These are phyloP conservation scores for Natator depressus DNA, from an alignment of 2,113 vertebrate species.

Conservation along the genomic window DNA sequence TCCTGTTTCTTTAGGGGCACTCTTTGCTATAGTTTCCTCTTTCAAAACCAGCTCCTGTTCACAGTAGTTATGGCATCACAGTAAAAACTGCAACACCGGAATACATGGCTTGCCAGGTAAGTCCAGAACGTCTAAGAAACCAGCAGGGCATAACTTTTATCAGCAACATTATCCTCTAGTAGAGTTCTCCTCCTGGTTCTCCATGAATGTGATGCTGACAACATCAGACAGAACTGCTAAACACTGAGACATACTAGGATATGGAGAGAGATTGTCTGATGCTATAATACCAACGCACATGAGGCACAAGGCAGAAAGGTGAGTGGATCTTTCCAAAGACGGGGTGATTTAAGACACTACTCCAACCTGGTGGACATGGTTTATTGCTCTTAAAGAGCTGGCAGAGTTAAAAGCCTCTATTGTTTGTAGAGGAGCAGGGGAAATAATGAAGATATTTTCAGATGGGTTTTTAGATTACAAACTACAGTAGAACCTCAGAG, in stretches of 20 bases:
- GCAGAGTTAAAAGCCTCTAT: not conserved
- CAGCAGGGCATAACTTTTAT: not conserved
- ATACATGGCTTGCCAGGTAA: constrained; percentile 60
- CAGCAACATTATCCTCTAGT: not conserved
- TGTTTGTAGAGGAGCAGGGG: not conserved
- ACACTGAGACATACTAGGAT: not conserved
- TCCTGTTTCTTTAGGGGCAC: constrained; percentile 64
- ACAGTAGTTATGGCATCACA: accelerated
- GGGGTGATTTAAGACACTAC: not conserved
- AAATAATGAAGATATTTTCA: not conserved
- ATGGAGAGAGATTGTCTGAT: not conserved
- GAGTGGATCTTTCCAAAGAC: not conserved
- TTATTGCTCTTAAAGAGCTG: not conserved
- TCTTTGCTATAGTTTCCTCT: constrained; percentile 58
- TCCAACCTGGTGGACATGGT: not conserved
- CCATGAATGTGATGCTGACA: not conserved
- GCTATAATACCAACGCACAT: not conserved
- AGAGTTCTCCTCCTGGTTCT: not conserved
- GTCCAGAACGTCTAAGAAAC: constrained; percentile 5
- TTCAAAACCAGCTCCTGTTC: not conserved
- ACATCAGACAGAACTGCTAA: not conserved
- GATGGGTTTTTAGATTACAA: not conserved
- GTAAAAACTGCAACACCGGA: not conserved
- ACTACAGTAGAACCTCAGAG: too few relatives aligned
- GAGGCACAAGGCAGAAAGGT: not conserved